A percentile compares a stretch with the other conserved stretches of the same genome.
Evolutionary conservation across 2,113 vertebrate species (phyloP).

Genomic region (Phocoena phocoena): DNA sequence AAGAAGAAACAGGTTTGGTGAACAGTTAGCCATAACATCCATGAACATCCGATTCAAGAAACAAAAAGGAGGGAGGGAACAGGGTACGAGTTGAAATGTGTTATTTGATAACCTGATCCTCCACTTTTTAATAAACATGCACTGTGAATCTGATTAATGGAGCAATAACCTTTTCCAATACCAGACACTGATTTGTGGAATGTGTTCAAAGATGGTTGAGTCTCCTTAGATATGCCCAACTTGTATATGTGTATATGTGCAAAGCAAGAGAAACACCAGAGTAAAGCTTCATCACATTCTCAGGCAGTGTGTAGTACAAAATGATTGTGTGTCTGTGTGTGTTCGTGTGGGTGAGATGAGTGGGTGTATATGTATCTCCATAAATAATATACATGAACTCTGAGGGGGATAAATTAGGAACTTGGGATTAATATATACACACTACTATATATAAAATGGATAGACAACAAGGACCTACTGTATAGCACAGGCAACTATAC

Average conservation of each 20-base stretch:
- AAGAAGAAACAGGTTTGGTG: not conserved
- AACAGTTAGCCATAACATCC: not conserved
- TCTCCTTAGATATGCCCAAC: not conserved
- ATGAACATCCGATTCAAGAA: not conserved
- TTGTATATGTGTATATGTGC: not conserved
- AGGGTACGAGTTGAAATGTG: not conserved
- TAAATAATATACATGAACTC: not conserved
- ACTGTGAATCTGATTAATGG: not conserved
- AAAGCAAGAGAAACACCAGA: not conserved
- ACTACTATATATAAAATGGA: not conserved
- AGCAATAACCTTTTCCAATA: not conserved
- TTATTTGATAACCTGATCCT: not conserved
- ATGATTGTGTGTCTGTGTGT: not conserved
- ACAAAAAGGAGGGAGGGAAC: not conserved
- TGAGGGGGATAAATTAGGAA: too few relatives aligned
- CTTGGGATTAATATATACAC: not conserved
- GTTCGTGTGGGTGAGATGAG: too few relatives aligned
- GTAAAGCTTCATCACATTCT: not conserved
- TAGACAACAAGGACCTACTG: not conserved
- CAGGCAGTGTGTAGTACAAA: not conserved
- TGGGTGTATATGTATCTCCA: not conserved
- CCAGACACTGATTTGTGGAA: not conserved
- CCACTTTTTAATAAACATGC: not conserved
- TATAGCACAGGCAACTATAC: not conserved
- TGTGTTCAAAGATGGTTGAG: not conserved